Base-by-base conservation (phyloP, 2,113 vertebrate genomes). In the Macquaria australasica region DNA sequence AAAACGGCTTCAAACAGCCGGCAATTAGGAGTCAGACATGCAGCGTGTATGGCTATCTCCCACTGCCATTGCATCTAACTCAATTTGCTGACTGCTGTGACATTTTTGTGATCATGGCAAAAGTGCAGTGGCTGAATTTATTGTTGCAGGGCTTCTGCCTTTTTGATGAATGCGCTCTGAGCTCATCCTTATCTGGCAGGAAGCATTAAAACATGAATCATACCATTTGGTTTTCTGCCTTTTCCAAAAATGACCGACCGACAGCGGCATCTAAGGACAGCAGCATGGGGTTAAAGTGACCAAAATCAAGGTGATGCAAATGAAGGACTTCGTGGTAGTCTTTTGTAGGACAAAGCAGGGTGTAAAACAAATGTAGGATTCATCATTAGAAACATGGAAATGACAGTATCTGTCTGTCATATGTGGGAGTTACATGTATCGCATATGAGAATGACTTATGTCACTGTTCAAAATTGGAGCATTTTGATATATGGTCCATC, bases 11-110 rank as follows among this genome's bases (percentile, higher is more conserved):
- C 74, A 87, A 87, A 89, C 59, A 60, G 76, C 60, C 41, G 48
- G 41, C 69, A 70, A 75, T 72, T 48, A 60, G 68, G 67, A 81
- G 60, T 50, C 83, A 82, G 78, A 90, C 84, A 77, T 77, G 84
- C 64, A 10, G 55, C 56, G 18, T 81, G 60, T 72, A 45, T 4
- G 25, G 73, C 58, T 81, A 56, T 85, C 87, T 83, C 70, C 85
- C 75, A 12, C 79, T 75, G 76, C 58, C 62, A 14, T 50, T 79
- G 84, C 68, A 69, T 88, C 82, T 75, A 74, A 88, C 76, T 90
- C 86, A 86, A 77, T 93, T 89, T 87, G 77, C 93, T 87, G 89
- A 91, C 90, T 85, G 84, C 91, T 59, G 53, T 88, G 91, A 89
- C 88, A 88, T 90, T 90, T 92, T 69, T 91, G 78, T 83, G 85